Evolutionary conservation across 2,888 invertebrate species (phyloP).

Genomic region (Phengaris alcon): DNA sequence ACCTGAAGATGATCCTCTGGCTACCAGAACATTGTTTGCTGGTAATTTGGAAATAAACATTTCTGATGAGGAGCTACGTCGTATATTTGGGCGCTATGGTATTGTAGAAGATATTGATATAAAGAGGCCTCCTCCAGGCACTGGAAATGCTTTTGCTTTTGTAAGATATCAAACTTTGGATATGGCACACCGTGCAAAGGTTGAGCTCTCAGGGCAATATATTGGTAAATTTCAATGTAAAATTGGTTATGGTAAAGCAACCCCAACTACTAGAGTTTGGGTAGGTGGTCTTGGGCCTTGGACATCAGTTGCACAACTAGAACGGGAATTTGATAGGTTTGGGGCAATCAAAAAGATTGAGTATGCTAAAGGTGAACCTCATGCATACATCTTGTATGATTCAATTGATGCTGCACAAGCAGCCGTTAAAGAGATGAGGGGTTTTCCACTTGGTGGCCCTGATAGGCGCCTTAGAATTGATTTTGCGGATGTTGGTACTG

Average conservation of each 20-base stretch:
- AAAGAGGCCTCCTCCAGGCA: constrained; percentile 96
- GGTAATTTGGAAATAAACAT: constrained; percentile 99
- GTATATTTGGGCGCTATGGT: constrained; percentile 97
- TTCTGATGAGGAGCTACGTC: constrained; percentile 93
- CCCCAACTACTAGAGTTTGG: constrained; percentile 98
- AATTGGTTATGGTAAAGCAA: constrained; percentile 99
- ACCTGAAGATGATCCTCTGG: constrained; percentile 97
- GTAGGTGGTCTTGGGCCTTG: constrained; percentile 98
- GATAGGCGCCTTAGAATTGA: constrained; percentile 95
- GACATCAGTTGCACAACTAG: constrained; percentile 95
- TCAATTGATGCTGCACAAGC: constrained; percentile 98
- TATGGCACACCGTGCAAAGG: constrained; percentile 96
- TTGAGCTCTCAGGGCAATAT: constrained; percentile 96
- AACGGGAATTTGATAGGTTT: constrained; percentile 97
- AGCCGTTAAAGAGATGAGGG: constrained; percentile 97
- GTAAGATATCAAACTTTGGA: constrained; percentile 97
- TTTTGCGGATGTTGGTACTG: constrained; percentile 93
- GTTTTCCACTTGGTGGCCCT: constrained; percentile 94
- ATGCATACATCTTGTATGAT: constrained; percentile 97
- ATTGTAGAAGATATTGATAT: constrained; percentile 99
- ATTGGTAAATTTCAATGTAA: constrained; percentile 99
- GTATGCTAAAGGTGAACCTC: constrained; percentile 95
- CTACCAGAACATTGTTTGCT: constrained; percentile 97
- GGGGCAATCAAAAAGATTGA: constrained; percentile 99
- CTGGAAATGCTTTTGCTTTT: constrained; percentile 98